Evolutionary conservation across 2,888 invertebrate genomes (phyloP).

Genomic region (Drosophila cracens): DNA sequence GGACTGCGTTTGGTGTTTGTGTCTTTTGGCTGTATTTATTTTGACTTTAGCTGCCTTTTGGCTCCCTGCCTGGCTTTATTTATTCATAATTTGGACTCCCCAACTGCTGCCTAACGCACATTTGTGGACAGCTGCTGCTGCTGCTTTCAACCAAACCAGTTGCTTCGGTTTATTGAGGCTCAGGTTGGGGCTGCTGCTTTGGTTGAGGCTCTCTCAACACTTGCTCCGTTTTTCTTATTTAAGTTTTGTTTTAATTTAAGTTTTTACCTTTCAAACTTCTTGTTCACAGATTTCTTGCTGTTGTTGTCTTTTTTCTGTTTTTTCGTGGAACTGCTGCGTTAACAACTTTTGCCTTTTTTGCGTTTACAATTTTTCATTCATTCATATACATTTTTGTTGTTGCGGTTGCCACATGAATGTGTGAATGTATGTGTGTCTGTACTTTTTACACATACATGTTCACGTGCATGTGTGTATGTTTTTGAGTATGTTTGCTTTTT

Average conservation of each 20-base stretch:
- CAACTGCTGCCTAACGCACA: constrained; percentile 64
- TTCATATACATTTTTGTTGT: constrained; percentile 56
- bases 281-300: constrained; percentile 76
- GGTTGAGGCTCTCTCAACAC: constrained; percentile 39
- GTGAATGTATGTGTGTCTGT: constrained; percentile 11
- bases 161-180: constrained; percentile 28
- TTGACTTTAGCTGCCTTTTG: constrained; percentile 58
- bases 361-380: constrained; percentile 74
- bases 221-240: constrained; percentile 64
- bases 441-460: constrained; percentile 37
- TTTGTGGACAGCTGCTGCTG: constrained; percentile 75
- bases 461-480: neutral
- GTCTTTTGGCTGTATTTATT: constrained; percentile 65
- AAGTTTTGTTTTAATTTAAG: constrained; percentile 77
- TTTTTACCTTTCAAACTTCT: constrained; percentile 80
- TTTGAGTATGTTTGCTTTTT: constrained; percentile 33
- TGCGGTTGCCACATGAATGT: constrained; percentile 32
- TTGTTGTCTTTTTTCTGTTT: constrained; percentile 44
- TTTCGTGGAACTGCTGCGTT: constrained; percentile 81
- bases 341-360: constrained; percentile 71
- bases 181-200: constrained; percentile 5
- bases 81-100: constrained; percentile 75
- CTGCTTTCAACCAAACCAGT: constrained; percentile 59
- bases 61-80: constrained; percentile 53
- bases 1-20: constrained; percentile 36